Evolutionary conservation across 1,140 invertebrate genomes (phyloP).

Genomic region (Rhyacophila brunnea): DNA sequence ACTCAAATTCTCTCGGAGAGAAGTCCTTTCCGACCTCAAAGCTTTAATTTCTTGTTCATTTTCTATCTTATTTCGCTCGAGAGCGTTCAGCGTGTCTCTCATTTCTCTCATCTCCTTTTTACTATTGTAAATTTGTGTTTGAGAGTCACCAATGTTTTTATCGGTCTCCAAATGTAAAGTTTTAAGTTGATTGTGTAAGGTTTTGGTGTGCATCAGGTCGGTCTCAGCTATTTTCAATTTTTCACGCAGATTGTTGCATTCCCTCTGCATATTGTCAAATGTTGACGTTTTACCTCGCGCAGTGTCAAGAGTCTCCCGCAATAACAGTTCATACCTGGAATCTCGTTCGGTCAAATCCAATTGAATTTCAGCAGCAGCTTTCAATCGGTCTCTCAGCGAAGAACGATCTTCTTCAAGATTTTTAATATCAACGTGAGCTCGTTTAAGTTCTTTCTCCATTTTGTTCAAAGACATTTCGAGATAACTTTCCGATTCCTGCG

Average conservation of each 20-base stretch:
- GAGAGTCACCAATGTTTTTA: conserved; percentile 56
- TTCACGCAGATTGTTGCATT: conserved; percentile 48
- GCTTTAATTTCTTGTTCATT: conserved; percentile 57
- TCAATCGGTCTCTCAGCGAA: conserved; percentile 52
- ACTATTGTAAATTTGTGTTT: conserved; percentile 54
- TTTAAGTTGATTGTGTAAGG: conserved; percentile 54
- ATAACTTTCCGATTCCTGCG: conserved; percentile 16
- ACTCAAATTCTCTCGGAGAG: conserved; percentile 54
- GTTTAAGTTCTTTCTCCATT: conserved; percentile 55
- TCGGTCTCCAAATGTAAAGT: conserved; percentile 63
- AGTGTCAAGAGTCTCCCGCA: not conserved
- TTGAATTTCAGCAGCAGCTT: conserved; percentile 37
- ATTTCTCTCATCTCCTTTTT: conserved; percentile 57
- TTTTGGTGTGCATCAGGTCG: conserved; percentile 50
- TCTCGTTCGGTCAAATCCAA: too few species aligned
- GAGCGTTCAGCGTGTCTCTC: conserved; percentile 51
- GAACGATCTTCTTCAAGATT: conserved; percentile 57
- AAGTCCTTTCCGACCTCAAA: conserved; percentile 57
- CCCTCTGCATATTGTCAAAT: conserved; percentile 40
- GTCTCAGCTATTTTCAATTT: conserved; percentile 49
- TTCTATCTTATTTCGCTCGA: conserved; percentile 57
- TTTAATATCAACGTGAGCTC: conserved; percentile 53
- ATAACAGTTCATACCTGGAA: too few species aligned
- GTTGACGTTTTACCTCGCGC: conserved; percentile 5
- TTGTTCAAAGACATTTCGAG: conserved; percentile 45